Conservation (phyloP, 2,888 invertebrate genomes). For the Chymomyza amoena region DNA sequence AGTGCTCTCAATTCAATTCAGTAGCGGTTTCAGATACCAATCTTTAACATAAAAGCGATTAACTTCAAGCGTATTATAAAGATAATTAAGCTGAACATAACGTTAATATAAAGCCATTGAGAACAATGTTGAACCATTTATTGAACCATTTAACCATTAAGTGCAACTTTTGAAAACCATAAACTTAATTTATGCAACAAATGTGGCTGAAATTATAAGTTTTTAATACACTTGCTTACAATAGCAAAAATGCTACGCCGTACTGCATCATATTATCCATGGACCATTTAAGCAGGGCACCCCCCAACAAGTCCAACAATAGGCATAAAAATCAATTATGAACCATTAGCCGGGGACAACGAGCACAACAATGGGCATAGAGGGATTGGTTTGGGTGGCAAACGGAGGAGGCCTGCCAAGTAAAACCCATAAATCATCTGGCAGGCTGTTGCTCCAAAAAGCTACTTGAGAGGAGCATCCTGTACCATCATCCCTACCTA, state of each 20-base stretch:
- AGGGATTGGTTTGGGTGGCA: not conserved
- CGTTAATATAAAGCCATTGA: not conserved
- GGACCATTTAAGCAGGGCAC: slow-evolving; percentile 54
- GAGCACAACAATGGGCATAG: not conserved
- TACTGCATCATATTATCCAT: slow-evolving; percentile 63
- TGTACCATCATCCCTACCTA: not conserved
- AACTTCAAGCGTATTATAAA: not conserved
- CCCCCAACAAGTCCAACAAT: slow-evolving; percentile 45
- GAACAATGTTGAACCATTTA: not conserved
- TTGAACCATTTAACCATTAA: not conserved
- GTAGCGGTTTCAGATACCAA: too few relatives aligned
- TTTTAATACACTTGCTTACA: slow-evolving; percentile 51
- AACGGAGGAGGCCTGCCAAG: slow-evolving; percentile 13
- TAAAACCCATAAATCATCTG: slow-evolving; percentile 65
- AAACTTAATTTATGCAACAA: slow-evolving; percentile 62
- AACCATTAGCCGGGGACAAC: slow-evolving; percentile 56
- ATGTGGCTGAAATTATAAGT: slow-evolving; percentile 65
- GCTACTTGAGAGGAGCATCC: slow-evolving; percentile 4
- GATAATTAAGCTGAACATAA: not conserved
- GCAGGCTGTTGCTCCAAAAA: slow-evolving; percentile 55
- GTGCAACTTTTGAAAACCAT: slow-evolving; percentile 35
- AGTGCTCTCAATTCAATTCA: too few relatives aligned
- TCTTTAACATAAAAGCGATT: not conserved
- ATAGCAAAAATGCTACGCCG: slow-evolving; percentile 17
- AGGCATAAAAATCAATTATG: slow-evolving; percentile 73